These are phyloP conservation scores for Chironomus riparius DNA, from an alignment of 2,888 invertebrate genomes.

Conservation along the genomic window DNA sequence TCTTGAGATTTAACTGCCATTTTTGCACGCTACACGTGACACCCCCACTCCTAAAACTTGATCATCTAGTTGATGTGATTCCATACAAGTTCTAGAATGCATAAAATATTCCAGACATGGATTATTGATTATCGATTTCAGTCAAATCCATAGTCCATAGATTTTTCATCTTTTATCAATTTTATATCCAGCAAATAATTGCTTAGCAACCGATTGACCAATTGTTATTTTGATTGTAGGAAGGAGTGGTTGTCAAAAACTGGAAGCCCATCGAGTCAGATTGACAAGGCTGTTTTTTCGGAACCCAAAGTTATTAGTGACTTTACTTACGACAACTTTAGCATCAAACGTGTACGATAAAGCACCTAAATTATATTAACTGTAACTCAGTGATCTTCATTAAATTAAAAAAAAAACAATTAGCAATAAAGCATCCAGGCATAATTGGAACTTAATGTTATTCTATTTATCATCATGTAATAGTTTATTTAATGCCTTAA, in stretches of 20 bases:
- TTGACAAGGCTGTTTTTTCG: conserved; percentile 62
- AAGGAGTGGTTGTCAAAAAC: conserved; percentile 46
- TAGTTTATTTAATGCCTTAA: not conserved
- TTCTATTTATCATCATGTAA: not conserved
- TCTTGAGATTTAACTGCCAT: not conserved
- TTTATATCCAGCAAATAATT: too few species aligned
- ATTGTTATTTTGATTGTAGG: conserved; percentile 32
- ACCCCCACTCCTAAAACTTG: not conserved
- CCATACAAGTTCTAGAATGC: too few species aligned
- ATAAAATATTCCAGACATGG: too few species aligned
- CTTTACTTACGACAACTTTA: conserved; percentile 46
- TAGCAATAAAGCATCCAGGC: too few species aligned
- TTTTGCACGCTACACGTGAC: not conserved
- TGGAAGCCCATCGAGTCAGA: conserved; percentile 66
- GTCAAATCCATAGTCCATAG: too few species aligned
- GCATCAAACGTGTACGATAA: conserved; percentile 38
- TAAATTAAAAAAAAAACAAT: not conserved
- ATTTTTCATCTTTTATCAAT: too few species aligned
- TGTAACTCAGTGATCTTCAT: not conserved
- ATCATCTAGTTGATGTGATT: too few species aligned
- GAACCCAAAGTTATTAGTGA: conserved; percentile 51
- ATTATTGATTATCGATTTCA: too few species aligned
- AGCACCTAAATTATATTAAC: not conserved
- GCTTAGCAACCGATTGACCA: too few species aligned
- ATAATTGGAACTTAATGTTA: too few species aligned